Evolutionary conservation across 2,888 invertebrate genomes (phyloP), one percentile per base, ranked within the genome.

Genomic region (Phaonia tiefii): DNA sequence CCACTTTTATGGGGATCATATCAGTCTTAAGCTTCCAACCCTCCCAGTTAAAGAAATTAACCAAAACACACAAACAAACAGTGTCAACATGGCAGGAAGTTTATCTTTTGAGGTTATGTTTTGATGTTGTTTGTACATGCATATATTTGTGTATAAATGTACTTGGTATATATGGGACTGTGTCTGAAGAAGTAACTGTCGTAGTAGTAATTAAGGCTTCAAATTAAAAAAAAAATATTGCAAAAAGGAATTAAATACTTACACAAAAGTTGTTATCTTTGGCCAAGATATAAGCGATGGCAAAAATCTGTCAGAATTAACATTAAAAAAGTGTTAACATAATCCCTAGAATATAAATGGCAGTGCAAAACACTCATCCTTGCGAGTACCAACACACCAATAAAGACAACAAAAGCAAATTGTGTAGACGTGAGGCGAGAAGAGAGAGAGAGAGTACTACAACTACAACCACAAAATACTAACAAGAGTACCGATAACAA

Each of bases 301-400:
- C 22, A 46, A 26, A 75, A 78, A 77, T 73, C 75, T 72, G 46
- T 39, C 49, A 72, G 81, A 78, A 75, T 81, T 78, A 78, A 78
- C 81, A 81, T 78, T 75, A 71, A 69, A 54, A 70, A 78, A 81
- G 81, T 81, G 81, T 78, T 75, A 78, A 81, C 81, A 81, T 75
- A 81, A 78, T 81, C 81, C 81, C 69, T 44, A 51, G 72, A 78
- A 81, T 72, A 78, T 65, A 81, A 71, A 63, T 65, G 76, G 63
- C 71, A 79, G 11, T 54, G 39, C 15, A 31, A 46, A 11, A 63
- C 26, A 39, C n/a, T 25, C 25, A 71, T 1, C 22, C 4, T 65
- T 11, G 46, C n/a, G 17, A 10, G 13, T 67, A 58, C 46, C 2
- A 15, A 31, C 3, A 39, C 0, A 42, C 13, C 54, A 1, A 56